A percentile compares a stretch with the other conserved stretches of the same genome.
phyloP scores from a whole-genome alignment of 2,113 vertebrate species.

The Notarius lentiginosus region DNA sequence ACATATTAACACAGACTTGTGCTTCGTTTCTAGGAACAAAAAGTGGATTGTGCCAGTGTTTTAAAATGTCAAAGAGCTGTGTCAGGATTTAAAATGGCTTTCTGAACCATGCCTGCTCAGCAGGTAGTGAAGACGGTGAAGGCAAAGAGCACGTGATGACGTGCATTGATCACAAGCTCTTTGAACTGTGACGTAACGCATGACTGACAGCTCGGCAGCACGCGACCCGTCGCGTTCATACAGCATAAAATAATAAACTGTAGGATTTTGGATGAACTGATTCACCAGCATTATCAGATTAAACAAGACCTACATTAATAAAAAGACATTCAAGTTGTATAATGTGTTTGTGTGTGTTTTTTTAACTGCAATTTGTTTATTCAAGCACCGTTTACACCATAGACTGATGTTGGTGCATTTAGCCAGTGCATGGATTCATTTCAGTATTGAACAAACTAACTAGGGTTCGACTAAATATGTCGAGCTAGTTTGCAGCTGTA shows the following conservation, averaged over 20 bases:
- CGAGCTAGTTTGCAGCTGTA: background rate
- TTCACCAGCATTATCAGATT: background rate
- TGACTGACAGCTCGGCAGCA: slow-evolving; percentile 20
- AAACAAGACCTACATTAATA: no score
- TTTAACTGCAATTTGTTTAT: background rate
- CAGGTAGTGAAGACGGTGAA: background rate
- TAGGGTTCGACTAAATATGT: background rate
- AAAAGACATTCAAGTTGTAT: background rate
- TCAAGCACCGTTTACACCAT: background rate
- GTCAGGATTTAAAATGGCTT: background rate
- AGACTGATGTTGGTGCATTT: no score
- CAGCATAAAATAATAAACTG: background rate
- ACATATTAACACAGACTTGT: background rate
- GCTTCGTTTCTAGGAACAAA: background rate
- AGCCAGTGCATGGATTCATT: background rate
- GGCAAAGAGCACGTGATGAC: background rate
- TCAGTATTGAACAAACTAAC: background rate
- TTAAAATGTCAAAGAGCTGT: background rate
- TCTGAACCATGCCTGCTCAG: background rate
- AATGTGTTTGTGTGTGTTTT: no score
- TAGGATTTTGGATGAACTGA: background rate
- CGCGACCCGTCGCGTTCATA: slow-evolving; percentile 37
- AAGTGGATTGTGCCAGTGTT: background rate
- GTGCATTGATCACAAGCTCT: no score
- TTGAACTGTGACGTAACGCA: background rate